Evolutionary conservation across 2,888 invertebrate species (phyloP), one percentile per base, ranked within the genome.

Genomic region (Andrena chrysosceles): DNA sequence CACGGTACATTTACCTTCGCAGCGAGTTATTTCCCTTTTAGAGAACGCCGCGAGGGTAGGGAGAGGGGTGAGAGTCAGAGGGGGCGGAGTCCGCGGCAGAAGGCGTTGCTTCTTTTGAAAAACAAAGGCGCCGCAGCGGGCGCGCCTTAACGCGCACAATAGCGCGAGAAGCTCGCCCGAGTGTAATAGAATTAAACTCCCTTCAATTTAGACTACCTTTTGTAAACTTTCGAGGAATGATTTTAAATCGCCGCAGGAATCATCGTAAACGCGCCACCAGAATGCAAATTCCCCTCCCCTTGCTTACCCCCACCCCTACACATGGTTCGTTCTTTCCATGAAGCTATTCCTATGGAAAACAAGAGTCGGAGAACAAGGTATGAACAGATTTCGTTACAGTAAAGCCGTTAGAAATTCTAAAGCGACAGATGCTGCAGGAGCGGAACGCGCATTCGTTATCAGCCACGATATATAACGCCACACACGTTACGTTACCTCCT

Each of bases 1-100:
- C 83, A 74, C 77, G 67, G 66, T 77, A 83, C 83, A 78, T 83
- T 83, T 83, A 64, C 74, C 26, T 33, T 83, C 77, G 67, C 83
- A 64, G 71, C 83, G 77, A 83, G 71, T 83, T 83, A 83, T 83
- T 71, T 74, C 56, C 49, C 66, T 42, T 35, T 70, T 48, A 33
- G 23, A 3, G 49, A 7, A 20, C 29, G 31, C 20, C 42, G 20
- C 29, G 16, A 1, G 13, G 20, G 31, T 10, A n/a, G 2, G 31
- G n/a, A 5, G 29, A 2, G 3, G n/a, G 13, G 0, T 35, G 26
- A 2, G 42, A 20, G n/a, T 2, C 26, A 2, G 42, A 49, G 16
- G 26, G 20, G 20, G 62, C 8, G 49, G 48, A 20, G 35, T 10
- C 23, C 29, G 16, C 6, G 10, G 60, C 48, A 26, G 56, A 52